Evolutionary conservation across 2,113 vertebrate genomes (phyloP).

Genomic region (Anoura caudifer): DNA sequence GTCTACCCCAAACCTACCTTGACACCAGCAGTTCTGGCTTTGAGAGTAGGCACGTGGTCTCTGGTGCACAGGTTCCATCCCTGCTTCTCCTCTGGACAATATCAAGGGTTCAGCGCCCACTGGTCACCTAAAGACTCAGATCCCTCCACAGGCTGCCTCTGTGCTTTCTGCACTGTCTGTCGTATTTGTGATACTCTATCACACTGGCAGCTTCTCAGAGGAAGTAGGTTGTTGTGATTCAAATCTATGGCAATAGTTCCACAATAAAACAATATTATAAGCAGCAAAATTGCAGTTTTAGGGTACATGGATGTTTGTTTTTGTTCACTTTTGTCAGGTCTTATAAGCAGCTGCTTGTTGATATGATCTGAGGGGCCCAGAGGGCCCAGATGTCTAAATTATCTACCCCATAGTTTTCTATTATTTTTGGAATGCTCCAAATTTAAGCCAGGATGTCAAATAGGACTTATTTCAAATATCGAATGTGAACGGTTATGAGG

Average conservation of each 20-base stretch:
- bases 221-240: not conserved
- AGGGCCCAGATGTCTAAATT: not conserved
- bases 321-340: not conserved
- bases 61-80: not conserved
- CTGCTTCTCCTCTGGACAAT: not conserved
- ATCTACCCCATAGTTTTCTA: not conserved
- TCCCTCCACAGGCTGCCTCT: not conserved
- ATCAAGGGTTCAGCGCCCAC: not conserved
- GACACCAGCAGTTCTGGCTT: not conserved
- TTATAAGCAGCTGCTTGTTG: not conserved
- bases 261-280: not conserved
- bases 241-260: not conserved
- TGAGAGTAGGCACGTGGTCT: not conserved
- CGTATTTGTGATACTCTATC: not conserved
- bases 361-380: not conserved
- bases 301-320: not conserved
- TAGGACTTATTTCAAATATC: not conserved
- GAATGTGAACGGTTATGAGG: not conserved
- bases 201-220: not conserved
- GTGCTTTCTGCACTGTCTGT: not conserved
- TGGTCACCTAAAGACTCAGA: not conserved
- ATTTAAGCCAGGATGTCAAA: not conserved
- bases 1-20: not conserved
- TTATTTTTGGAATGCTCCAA: constrained; percentile 3
- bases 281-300: not conserved